A percentile compares a stretch with the other conserved stretches of the same genome.
Evolutionary conservation across 2,113 vertebrate genomes (phyloP).

Genomic region (Lophius piscatorius): DNA sequence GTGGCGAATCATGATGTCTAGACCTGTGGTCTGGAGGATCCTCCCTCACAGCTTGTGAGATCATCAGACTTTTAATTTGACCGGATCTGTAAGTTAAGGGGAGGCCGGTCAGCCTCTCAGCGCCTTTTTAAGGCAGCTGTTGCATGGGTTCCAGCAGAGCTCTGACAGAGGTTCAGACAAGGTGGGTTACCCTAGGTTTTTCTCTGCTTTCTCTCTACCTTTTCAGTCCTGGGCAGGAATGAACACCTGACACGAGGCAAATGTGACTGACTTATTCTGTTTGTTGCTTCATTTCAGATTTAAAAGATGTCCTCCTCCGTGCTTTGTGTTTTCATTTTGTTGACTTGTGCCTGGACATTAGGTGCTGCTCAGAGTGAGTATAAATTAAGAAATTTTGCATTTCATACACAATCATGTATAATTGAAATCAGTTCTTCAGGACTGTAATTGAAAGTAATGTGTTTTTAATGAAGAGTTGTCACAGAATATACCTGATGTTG

Average conservation of each 20-base stretch:
- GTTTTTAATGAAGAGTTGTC: background rate
- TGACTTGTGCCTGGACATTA: slow-evolving; percentile 37
- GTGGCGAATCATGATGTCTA: slow-evolving; percentile 52
- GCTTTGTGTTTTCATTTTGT: slow-evolving; percentile 36
- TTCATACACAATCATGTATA: background rate
- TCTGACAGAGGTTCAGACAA: slow-evolving; percentile 20
- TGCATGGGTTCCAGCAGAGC: slow-evolving; percentile 6
- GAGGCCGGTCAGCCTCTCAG: background rate
- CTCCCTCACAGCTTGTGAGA: slow-evolving; percentile 62
- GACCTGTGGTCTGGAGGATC: slow-evolving; percentile 44
- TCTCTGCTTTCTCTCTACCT: background rate
- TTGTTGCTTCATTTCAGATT: slow-evolving; percentile 22
- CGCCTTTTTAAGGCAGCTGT: slow-evolving; percentile 56
- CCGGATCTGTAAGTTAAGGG: slow-evolving; percentile 42
- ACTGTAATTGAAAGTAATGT: background rate
- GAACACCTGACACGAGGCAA: background rate
- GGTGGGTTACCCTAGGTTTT: background rate
- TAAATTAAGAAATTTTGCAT: background rate
- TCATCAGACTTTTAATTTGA: slow-evolving; percentile 62
- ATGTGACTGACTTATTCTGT: background rate
- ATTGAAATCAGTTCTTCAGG: no score
- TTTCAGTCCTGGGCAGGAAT: background rate
- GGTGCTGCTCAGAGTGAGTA: slow-evolving; percentile 67
- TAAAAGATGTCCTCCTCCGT: slow-evolving; percentile 51
- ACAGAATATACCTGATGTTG: background rate